Base-by-base conservation (phyloP, 2,888 invertebrate genomes). In the Lasiommata megera region DNA sequence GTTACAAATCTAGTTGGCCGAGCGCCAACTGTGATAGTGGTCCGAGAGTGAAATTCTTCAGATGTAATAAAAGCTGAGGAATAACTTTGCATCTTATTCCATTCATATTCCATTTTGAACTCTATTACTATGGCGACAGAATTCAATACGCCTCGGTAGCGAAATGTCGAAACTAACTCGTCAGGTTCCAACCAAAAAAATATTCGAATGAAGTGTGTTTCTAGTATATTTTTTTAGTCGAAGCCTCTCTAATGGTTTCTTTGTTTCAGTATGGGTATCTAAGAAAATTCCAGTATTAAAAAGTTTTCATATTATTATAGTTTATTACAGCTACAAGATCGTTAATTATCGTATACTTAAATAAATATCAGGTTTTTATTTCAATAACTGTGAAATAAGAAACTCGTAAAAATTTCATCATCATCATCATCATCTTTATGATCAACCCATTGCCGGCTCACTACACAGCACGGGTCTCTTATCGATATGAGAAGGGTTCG, bases 1-100 rank as follows among this genome's bases (percentile, higher is more conserved):
- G 52, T 54, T 46, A 60, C 57, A 60, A 60, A 56, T 60, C 54
- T 46, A 43, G 56, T 54, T 63, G 63, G 63, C 53, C 18, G 12
- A 29, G 7, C 38, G 58, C 63, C 63, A 63, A 54, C 52, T 51
- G 58, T 44, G 58, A 53, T 36, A 51, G 56, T 51, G 60, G 40
- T 52, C 38, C 29, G 57, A 51, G 56, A 58, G 34, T 51, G 50
- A 50, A 41, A 53, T 53, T 47, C 52, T 58, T 41, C 29, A 52
- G 50, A 51, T 50, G 53, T 53, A 50, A 46, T 40, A 57, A 44
- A 44, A 44, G 47, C 54, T 44, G 50, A 54, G 36, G 47, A 54
- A 57, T 60, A 54, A 55, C 51, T 61, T 54, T 47, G 54, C 41
- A 51, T 54, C 57, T 56, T 40, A 36, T 34, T 37, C 64, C 16